These are phyloP conservation scores for Molossus molossus DNA, from an alignment of 2,797 vertebrate genomes.

Conservation along the genomic window DNA sequence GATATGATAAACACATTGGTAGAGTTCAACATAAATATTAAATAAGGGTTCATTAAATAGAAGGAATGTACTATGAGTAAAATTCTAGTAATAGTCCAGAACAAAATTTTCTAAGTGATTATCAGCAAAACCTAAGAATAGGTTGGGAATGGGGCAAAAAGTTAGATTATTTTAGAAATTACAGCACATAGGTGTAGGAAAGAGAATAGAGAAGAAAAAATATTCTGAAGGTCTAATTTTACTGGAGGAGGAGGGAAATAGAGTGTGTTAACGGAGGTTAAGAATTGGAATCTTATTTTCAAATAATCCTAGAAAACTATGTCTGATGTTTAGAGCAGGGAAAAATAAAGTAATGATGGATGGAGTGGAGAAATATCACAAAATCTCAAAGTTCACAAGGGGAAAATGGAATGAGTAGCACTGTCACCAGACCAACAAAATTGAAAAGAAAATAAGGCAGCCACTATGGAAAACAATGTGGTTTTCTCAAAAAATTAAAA, in stretches of 20 bases:
- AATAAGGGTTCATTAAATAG: background rate
- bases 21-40: background rate
- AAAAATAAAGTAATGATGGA: background rate
- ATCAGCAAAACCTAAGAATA: background rate
- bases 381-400: background rate
- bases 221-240: background rate
- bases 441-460: background rate
- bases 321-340: background rate
- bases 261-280: background rate
- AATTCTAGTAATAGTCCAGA: background rate
- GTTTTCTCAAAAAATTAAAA: too few relatives aligned
- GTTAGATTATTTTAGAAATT: background rate
- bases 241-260: background rate
- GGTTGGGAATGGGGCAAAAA: background rate
- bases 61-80: background rate
- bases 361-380: background rate
- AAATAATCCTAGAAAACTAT: background rate
- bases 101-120: background rate
- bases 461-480: too few relatives aligned
- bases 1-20: background rate
- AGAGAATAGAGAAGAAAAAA: background rate
- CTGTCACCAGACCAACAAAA: background rate
- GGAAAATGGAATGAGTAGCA: background rate
- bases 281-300: background rate
- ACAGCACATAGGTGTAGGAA: background rate